A percentile compares a stretch with the other conserved stretches of the same genome.
phyloP scores from a whole-genome alignment of 2,113 vertebrate species.

The Archilochus colubris region DNA sequence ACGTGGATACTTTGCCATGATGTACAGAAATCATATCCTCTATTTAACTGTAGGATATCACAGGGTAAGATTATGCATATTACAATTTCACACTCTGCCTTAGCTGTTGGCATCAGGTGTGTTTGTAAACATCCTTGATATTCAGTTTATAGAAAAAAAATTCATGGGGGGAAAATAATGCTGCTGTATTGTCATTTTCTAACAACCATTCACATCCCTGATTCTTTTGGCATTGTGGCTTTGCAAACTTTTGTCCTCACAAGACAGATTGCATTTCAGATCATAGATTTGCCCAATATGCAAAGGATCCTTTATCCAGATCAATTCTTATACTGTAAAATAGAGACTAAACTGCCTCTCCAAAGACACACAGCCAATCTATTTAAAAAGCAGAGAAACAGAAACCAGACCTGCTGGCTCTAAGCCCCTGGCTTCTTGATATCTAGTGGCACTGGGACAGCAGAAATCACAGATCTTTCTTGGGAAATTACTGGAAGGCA shows the following conservation, averaged over 20 bases:
- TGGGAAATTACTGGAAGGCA: neutral
- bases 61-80: rapidly evolving
- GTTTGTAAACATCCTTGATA: neutral
- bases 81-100: neutral
- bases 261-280: neutral
- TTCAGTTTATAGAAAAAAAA: neutral
- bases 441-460: neutral
- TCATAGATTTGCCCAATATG: neutral
- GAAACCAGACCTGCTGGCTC: neutral
- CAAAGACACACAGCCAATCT: neutral
- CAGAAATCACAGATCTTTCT: neutral
- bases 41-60: neutral
- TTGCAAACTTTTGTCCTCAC: neutral
- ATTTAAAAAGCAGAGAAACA: neutral
- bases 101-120: neutral
- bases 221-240: neutral
- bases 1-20: neutral
- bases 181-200: neutral
- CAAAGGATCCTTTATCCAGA: neutral
- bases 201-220: neutral
- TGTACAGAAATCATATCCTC: neutral
- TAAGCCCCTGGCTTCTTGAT: neutral
- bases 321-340: neutral
- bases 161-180: neutral
- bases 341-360: neutral